Conservation (phyloP, 2,888 invertebrate genomes). For the Ischnura elegans region DNA sequence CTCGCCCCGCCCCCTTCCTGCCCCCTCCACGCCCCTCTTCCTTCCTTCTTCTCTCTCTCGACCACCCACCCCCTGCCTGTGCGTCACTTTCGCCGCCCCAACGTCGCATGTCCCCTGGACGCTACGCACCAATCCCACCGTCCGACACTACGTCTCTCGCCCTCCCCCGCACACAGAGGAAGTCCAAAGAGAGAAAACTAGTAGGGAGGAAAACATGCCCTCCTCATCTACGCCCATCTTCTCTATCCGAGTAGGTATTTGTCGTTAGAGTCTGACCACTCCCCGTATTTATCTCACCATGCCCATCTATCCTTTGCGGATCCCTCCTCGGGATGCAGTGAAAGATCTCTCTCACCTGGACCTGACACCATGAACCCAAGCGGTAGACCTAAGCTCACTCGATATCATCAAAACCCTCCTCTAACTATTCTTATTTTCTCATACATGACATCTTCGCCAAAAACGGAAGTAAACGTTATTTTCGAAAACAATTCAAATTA, state of each 20-base stretch:
- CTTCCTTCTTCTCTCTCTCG: slow-evolving; percentile 25
- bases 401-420: too few relatives aligned
- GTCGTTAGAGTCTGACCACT: not conserved
- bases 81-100: slow-evolving; percentile 3
- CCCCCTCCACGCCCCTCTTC: not conserved
- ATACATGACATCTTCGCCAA: too few relatives aligned
- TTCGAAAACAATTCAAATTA: too few relatives aligned
- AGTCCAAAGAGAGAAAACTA: not conserved
- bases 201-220: not conserved
- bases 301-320: not conserved
- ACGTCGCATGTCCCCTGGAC: not conserved
- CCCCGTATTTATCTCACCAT: not conserved
- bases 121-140: slow-evolving; percentile 20
- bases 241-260: not conserved
- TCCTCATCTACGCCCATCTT: not conserved
- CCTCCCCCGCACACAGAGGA: not conserved
- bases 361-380: not conserved
- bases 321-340: not conserved
- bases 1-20: slow-evolving; percentile 53
- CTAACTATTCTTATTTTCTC: too few relatives aligned
- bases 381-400: too few relatives aligned
- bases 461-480: too few relatives aligned
- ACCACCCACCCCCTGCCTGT: slow-evolving; percentile 39
- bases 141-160: not conserved
- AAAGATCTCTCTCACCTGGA: not conserved